Conservation (phyloP, 1,140 invertebrate species). For the Drosophila subobscura region DNA sequence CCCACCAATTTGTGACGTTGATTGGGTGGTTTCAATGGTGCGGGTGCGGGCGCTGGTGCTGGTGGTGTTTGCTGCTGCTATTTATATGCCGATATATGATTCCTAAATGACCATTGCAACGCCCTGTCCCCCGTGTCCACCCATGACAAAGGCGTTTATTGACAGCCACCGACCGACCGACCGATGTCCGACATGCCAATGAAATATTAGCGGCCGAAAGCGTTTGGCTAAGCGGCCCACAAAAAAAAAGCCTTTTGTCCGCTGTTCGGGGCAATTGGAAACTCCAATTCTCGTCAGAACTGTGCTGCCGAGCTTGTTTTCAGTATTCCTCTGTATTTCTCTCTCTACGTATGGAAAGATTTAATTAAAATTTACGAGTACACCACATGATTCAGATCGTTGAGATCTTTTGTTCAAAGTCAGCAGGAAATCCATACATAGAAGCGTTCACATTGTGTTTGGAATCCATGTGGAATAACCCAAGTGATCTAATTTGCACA, state of each 20-base stretch:
- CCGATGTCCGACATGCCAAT: slow-evolving; percentile 69
- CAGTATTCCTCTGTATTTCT: slow-evolving; percentile 16
- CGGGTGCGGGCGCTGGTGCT: slow-evolving; percentile 29
- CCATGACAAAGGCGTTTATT: slow-evolving; percentile 63
- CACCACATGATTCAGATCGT: slow-evolving; percentile 39
- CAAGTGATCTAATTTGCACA: slow-evolving; percentile 74
- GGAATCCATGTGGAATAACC: slow-evolving; percentile 59
- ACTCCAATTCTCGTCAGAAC: slow-evolving; percentile 62
- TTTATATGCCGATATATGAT: slow-evolving; percentile 45
- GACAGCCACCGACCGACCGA: slow-evolving; percentile 58
- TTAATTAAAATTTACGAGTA: slow-evolving; percentile 77
- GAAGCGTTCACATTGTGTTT: no score
- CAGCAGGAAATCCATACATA: slow-evolving; percentile 66
- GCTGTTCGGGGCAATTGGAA: slow-evolving; percentile 52
- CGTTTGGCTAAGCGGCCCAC: slow-evolving; percentile 43
- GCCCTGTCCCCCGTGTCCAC: slow-evolving; percentile 3
- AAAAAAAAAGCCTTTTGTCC: slow-evolving; percentile 68
- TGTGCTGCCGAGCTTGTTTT: slow-evolving; percentile 38
- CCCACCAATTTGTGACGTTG: slow-evolving; percentile 74
- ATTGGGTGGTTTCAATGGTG: slow-evolving; percentile 28
- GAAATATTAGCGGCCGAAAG: slow-evolving; percentile 60
- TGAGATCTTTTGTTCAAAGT: slow-evolving; percentile 45
- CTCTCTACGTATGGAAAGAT: slow-evolving; percentile 52
- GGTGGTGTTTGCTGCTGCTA: slow-evolving; percentile 40
- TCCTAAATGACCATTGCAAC: slow-evolving; percentile 32